Base-by-base conservation (phyloP, 1,140 invertebrate genomes). In the Galleria mellonella region DNA sequence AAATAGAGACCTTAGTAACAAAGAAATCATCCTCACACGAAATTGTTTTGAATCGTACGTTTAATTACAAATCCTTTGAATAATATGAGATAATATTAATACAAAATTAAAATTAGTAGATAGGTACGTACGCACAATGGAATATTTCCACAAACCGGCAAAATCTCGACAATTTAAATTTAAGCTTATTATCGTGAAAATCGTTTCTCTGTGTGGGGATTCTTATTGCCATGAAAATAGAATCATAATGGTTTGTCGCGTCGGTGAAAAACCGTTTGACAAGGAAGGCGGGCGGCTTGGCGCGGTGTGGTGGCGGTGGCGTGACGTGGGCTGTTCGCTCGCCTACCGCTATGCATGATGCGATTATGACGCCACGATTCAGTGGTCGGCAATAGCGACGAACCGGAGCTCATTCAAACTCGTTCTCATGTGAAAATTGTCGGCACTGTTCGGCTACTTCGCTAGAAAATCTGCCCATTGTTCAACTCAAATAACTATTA, bases 401-500 rank as follows among this genome's bases (percentile, higher is more conserved):
- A 53, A 60, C 61, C 51, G 55, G 23, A 46, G 50, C 31, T 59
- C 62, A 83, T 84, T 83, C 61, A 55, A 43, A 58, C n/a, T 41
- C 68, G 63, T 51, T 74, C 72, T 81, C 61, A 57, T 71, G 77
- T 79, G 77, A 84, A 84, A 82, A 84, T 81, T 84, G 74, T 63
- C 62, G 58, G 64, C 76, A 77, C 60, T 81, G 75, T 81, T 75
- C 66, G 71, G 62, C 67, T 71, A 75, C 64, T 67, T 62, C 60
- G 72, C 67, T 74, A 71, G 72, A 75, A 82, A 77, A 79, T 73
- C 64, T 55, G 32, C 29, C 57, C 68, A 81, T 83, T 84, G 81
- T 84, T 81, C 62, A 57, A 72, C 64, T 72, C 70, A 78, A 81
- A 82, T 84, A 84, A 84, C 71, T 82, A 84, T 84, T 77, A 77